Conservation (phyloP, 2,797 vertebrate genomes). For the Manis javanica region DNA sequence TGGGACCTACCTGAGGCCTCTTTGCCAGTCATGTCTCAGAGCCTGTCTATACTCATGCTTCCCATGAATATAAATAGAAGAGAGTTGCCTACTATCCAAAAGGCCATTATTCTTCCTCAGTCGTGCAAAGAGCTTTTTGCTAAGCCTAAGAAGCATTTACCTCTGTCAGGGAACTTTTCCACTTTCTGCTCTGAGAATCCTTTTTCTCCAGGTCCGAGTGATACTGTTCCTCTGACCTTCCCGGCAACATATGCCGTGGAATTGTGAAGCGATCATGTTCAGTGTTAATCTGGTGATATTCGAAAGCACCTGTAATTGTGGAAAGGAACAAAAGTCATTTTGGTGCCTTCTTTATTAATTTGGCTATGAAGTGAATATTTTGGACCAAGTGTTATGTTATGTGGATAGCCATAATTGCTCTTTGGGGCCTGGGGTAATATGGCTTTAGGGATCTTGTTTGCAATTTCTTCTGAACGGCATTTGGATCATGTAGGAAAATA, state of each 20-base stretch:
- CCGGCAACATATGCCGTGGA: background rate
- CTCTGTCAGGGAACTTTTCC: background rate
- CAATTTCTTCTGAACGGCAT: constrained; percentile 58
- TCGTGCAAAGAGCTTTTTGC: background rate
- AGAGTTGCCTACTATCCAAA: background rate
- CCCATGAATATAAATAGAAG: background rate
- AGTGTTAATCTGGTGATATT: background rate
- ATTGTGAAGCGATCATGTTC: background rate
- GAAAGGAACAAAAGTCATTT: background rate
- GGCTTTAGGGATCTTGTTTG: constrained; percentile 33
- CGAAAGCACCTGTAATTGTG: background rate
- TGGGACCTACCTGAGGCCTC: background rate
- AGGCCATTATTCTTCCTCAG: background rate
- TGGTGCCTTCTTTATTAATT: background rate
- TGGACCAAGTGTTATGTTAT: background rate
- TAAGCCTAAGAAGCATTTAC: background rate
- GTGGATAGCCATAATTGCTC: background rate
- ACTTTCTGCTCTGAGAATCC: background rate
- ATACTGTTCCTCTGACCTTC: background rate
- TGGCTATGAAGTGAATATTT: background rate
- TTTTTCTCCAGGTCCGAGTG: background rate
- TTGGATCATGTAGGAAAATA: constrained; percentile 62
- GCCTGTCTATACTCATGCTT: background rate
- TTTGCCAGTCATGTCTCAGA: background rate
- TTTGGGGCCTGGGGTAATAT: background rate